Conservation (phyloP, 2,113 vertebrate species). For the Pavo muticus region DNA sequence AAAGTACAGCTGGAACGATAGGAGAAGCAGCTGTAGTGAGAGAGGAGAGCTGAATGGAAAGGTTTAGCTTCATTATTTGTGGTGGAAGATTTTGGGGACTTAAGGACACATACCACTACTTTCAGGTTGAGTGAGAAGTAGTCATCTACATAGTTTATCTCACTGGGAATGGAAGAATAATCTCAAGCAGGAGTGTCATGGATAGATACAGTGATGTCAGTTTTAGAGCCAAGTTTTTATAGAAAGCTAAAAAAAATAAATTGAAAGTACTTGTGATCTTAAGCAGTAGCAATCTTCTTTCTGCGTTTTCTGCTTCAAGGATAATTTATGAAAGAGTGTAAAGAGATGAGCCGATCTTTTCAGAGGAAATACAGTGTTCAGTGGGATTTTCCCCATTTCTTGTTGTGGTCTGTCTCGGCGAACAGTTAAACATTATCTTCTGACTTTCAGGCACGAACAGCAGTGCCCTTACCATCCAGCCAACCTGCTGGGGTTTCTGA, state of each 20-base stretch:
- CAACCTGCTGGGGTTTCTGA: background rate
- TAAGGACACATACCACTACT: slow-evolving; percentile 17
- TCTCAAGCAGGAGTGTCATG: background rate
- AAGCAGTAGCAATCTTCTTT: background rate
- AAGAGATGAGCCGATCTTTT: background rate
- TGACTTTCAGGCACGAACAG: accelerated
- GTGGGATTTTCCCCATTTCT: background rate
- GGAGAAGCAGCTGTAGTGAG: slow-evolving; percentile 64
- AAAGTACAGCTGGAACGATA: slow-evolving; percentile 34
- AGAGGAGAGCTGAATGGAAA: slow-evolving; percentile 19
- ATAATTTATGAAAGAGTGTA: background rate
- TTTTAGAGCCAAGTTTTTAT: background rate
- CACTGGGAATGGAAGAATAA: slow-evolving; percentile 16
- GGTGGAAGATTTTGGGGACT: background rate
- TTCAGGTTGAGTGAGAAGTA: slow-evolving; percentile 36
- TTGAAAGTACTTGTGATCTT: background rate
- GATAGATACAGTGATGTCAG: background rate
- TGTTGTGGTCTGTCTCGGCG: background rate
- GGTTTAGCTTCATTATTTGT: slow-evolving; percentile 39
- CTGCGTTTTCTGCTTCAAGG: background rate
- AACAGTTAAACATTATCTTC: background rate
- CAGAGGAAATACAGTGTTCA: background rate
- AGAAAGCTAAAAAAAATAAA: background rate
- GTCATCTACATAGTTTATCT: slow-evolving; percentile 8
- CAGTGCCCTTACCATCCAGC: background rate